Evolutionary conservation across 2,797 vertebrate species (phyloP), one percentile per base, ranked within the genome.

Genomic region (Sphenodon punctatus): DNA sequence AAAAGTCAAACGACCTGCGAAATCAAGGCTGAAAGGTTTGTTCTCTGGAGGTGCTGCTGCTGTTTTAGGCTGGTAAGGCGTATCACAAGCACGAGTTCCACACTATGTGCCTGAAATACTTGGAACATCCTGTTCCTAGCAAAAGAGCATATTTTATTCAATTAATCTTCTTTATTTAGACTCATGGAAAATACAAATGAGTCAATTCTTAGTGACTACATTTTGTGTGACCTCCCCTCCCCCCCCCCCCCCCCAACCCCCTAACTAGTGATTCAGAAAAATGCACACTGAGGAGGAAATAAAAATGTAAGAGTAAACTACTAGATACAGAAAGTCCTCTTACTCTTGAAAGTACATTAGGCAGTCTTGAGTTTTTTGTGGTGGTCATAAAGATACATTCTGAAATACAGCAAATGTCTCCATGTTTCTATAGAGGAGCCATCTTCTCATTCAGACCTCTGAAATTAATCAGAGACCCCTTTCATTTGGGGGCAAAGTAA

Each of bases 211-310:
- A 75, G 17, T 67, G 55, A 73, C 63, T 75, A 0, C 67, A 27
- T 64, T 49, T 23, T 78, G 38, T 64, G 42, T 76, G 22, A 76
- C 53, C 80, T 64, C 66, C 46, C 2, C 61, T 53, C 25, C 75
- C n/a, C n/a, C n/a, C n/a, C n/a, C n/a, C n/a, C n/a, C n/a, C n/a
- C n/a, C n/a, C n/a, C n/a, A n/a, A n/a, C 48, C 78, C 80, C 72
- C 38, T 72, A 64, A 61, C 72, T 88, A 81, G 61, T 51, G 64
- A 46, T 84, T 82, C 61, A 69, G 70, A 66, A 79, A 85, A 22
- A 16, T n/a, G 12, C 80, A 75, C 22, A 15, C 22, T n/a, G 39
- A 48, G 51, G 7, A 30, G 20, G 25, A 66, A 61, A 86, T 82
- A 45, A 17, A 22, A 38, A 34, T 32, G 61, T 12, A 60, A 19